phyloP scores from a whole-genome alignment of 1,140 invertebrate genomes.

The Heliconius hewitsoni region DNA sequence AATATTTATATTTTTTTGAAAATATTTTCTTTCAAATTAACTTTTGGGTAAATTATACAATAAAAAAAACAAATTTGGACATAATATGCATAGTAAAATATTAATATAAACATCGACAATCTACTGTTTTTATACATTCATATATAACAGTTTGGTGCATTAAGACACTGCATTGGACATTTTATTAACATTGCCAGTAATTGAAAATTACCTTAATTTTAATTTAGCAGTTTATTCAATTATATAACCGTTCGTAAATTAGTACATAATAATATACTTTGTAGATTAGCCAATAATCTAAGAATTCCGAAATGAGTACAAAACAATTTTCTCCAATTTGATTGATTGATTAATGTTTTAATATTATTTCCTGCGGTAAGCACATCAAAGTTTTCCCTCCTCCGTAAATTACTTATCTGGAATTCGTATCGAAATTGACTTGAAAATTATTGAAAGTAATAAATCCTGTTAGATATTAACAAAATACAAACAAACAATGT shows the following conservation, averaged over 20 bases:
- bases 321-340: conserved; percentile 4
- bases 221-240: background rate
- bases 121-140: conserved; percentile 17
- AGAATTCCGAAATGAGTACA: conserved; percentile 7
- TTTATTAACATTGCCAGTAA: background rate
- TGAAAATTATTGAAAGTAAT: conserved; percentile 29
- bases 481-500: conserved; percentile 51
- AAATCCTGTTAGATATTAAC: conserved; percentile 31
- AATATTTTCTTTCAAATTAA: background rate
- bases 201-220: background rate
- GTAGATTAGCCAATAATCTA: conserved; percentile 20
- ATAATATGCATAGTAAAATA: conserved; percentile 8
- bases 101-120: conserved; percentile 13
- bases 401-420: background rate
- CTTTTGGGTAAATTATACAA: background rate
- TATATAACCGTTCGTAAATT: background rate
- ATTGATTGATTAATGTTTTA: conserved; percentile 13
- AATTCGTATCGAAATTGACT: conserved; percentile 12
- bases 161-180: background rate
- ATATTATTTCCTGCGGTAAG: background rate
- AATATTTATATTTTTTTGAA: background rate
- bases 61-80: background rate
- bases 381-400: conserved; percentile 7
- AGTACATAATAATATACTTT: background rate
- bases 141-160: conserved; percentile 13